A percentile compares a stretch with the other conserved stretches of the same genome.
phyloP scores from a whole-genome alignment of 1,140 invertebrate genomes.

The Drosophila sp. region DNA sequence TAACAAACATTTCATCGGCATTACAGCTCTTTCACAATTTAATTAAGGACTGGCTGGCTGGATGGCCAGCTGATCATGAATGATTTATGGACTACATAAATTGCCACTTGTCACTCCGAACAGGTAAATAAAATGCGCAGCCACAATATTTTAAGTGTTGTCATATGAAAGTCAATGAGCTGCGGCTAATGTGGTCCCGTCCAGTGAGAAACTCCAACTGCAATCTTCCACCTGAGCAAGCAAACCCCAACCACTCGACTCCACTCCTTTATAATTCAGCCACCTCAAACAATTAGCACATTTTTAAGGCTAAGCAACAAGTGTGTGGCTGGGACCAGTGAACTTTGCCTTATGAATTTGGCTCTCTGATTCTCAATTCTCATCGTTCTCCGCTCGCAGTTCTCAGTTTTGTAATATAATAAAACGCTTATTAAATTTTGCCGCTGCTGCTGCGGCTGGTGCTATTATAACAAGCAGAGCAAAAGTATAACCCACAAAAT shows the following conservation, averaged over 20 bases:
- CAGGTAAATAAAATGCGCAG: slow-evolving; percentile 43
- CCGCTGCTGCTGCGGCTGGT: slow-evolving; percentile 24
- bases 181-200: slow-evolving; percentile 38
- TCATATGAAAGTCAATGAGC: slow-evolving; percentile 59
- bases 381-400: slow-evolving; percentile 25
- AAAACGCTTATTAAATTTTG: slow-evolving; percentile 74
- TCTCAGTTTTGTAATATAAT: slow-evolving; percentile 63
- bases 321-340: slow-evolving; percentile 3
- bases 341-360: slow-evolving; percentile 41
- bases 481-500: slow-evolving; percentile 59
- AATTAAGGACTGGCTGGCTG: slow-evolving; percentile 54
- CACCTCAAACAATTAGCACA: slow-evolving; percentile 65
- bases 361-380: slow-evolving; percentile 13
- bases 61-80: slow-evolving; percentile 35
- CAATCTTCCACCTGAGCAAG: slow-evolving; percentile 44
- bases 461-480: slow-evolving; percentile 56
- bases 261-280: background rate
- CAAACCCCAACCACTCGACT: slow-evolving; percentile 32
- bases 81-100: slow-evolving; percentile 61
- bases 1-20: slow-evolving; percentile 58
- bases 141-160: slow-evolving; percentile 35
- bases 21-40: slow-evolving; percentile 27
- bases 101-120: slow-evolving; percentile 40
- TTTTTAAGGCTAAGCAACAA: slow-evolving; percentile 25
- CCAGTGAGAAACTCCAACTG: background rate